Evolutionary conservation across 2,113 vertebrate genomes (phyloP).

Genomic region (Micromys minutus): DNA sequence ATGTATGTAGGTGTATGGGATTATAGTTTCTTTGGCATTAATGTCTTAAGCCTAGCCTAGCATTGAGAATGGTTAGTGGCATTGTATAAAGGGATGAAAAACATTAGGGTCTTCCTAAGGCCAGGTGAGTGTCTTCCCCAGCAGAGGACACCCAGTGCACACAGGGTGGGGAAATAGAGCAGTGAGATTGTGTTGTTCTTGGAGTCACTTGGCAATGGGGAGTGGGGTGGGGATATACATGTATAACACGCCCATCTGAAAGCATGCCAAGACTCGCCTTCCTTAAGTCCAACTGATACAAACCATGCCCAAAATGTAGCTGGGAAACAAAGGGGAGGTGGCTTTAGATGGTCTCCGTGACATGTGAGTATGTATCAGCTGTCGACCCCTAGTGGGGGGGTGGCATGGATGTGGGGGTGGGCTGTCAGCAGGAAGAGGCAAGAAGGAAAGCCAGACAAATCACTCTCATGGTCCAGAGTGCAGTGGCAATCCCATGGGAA

Average conservation of each 20-base stretch:
- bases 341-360: neutral
- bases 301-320: slow-evolving; percentile 76
- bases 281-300: slow-evolving; percentile 73
- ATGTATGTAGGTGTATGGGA: neutral
- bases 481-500: slow-evolving; percentile 85
- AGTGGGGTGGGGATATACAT: slow-evolving; percentile 1
- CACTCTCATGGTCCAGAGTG: slow-evolving; percentile 81
- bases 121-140: neutral
- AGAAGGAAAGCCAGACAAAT: slow-evolving; percentile 67
- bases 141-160: neutral
- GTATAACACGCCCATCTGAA: slow-evolving; percentile 76
- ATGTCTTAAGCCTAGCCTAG: neutral
- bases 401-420: slow-evolving; percentile 12
- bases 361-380: slow-evolving; percentile 19
- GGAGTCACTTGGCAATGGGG: slow-evolving; percentile 76
- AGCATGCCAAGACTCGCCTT: slow-evolving; percentile 64
- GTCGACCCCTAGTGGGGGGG: neutral
- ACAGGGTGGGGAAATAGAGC: slow-evolving; percentile 22
- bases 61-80: neutral
- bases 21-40: neutral
- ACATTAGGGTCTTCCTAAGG: neutral
- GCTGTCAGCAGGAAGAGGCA: slow-evolving; percentile 51
- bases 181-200: slow-evolving; percentile 61
- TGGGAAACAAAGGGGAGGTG: slow-evolving; percentile 44
- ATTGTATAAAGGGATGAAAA: slow-evolving; percentile 32